These are phyloP conservation scores for Scrobipalpa atriplicella DNA, from an alignment of 2,888 invertebrate species.

Conservation along the genomic window DNA sequence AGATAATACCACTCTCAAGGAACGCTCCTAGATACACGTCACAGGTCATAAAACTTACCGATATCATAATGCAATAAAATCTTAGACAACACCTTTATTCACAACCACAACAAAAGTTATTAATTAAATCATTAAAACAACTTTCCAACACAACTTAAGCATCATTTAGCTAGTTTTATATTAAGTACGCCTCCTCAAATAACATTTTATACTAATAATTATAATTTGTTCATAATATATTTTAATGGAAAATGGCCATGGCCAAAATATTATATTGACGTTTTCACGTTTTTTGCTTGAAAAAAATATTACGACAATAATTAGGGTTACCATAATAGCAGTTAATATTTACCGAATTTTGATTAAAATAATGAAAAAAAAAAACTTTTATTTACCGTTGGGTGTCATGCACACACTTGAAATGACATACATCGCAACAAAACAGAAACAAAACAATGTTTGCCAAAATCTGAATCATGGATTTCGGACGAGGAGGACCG, in stretches of 20 bases:
- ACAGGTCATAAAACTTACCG: background rate
- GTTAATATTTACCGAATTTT: background rate
- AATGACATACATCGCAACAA: too few relatives aligned
- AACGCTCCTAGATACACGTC: background rate
- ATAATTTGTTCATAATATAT: background rate
- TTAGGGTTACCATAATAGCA: constrained; percentile 4
- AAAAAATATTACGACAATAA: constrained; percentile 28
- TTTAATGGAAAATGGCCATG: too few relatives aligned
- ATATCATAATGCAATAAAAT: background rate
- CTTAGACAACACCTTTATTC: background rate
- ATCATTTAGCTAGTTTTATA: background rate
- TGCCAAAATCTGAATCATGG: too few relatives aligned
- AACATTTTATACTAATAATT: background rate
- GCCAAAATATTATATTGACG: too few relatives aligned
- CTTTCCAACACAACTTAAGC: background rate
- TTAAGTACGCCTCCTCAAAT: background rate
- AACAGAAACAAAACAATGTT: too few relatives aligned
- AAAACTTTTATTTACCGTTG: too few relatives aligned
- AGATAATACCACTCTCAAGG: background rate
- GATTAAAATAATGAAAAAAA: too few relatives aligned
- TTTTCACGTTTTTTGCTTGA: background rate
- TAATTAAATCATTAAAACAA: background rate
- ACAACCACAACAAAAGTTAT: background rate
- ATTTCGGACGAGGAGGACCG: too few relatives aligned
- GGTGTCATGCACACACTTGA: too few relatives aligned